Base-by-base conservation (phyloP, 1,140 invertebrate genomes). In the Acromyrmex echinatior region DNA sequence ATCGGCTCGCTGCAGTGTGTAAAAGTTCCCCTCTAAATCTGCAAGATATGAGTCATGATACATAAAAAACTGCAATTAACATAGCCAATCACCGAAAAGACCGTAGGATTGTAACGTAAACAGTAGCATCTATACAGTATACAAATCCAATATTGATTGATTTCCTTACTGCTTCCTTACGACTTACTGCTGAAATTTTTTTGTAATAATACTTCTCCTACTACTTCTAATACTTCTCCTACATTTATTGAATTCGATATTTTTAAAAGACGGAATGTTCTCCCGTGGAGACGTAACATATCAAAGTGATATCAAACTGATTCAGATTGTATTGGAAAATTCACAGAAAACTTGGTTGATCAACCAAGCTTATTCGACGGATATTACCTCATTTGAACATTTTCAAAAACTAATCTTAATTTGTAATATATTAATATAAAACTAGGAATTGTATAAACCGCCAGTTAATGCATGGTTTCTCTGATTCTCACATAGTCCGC, bases 1-100 rank as follows among this genome's bases (percentile, higher is more conserved):
- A 51, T 77, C 63, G 70, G 18, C 35, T 39, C 25, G 14, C 25
- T 76, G 53, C 53, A 73, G 25, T 35, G 39, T 18, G 56, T 76
- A 84, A 76, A 65, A 68, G 74, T 62, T 84, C 9, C 3, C 28
- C n/a, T 62, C 39, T 60, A n/a, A 62, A 71, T 73, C 18, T 35
- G 18, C 31, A 31, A 31, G 31, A n/a, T 35, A 35, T 76, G 9
- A 10, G 0, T 3, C 9, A 45, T 45, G 39, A 10, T 10, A 45
- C 2, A 35, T 0, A 1, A 10, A 45, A 45, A 45, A 45, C 10
- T 45, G 9, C 7, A 45, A 10, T 39, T 9, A 39, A 10, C 39
- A 10, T 12, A 45, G 10, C 39, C 39, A 45, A 10, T 45, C 39
- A 10, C 9, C 12, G 9, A 45, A 45, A 10, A 45, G 39, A 45